phyloP scores from a whole-genome alignment of 2,113 vertebrate genomes.

The Morone saxatilis region DNA sequence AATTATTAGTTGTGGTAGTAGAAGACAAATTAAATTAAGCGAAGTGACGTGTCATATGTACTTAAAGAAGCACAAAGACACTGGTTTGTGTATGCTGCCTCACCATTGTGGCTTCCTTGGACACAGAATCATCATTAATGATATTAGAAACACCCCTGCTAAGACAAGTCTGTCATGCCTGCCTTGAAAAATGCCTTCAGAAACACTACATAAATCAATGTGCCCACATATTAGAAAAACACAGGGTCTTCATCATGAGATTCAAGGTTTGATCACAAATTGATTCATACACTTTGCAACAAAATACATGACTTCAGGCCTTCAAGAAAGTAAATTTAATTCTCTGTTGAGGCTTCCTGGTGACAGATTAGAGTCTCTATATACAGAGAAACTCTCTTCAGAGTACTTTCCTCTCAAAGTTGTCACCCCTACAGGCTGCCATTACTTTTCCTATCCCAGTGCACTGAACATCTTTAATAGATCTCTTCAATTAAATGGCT shows the following conservation, averaged over 20 bases:
- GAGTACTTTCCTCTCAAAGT: conserved; percentile 36
- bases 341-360: background rate
- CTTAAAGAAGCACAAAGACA: background rate
- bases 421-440: conserved; percentile 39
- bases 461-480: conserved; percentile 43
- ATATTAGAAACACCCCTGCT: background rate
- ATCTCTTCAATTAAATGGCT: conserved; percentile 51
- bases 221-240: background rate
- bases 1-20: background rate
- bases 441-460: conserved; percentile 42
- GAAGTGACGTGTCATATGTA: background rate
- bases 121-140: conserved; percentile 21
- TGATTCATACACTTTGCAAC: background rate
- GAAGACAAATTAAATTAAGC: background rate
- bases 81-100: background rate
- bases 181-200: conserved; percentile 1
- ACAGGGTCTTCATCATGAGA: background rate
- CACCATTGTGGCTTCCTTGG: background rate
- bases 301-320: background rate
- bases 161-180: conserved; percentile 1
- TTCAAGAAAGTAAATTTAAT: conserved; percentile 2
- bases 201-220: background rate
- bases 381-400: conserved; percentile 32
- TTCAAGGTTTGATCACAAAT: background rate
- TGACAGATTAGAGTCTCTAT: conserved; percentile 36